A percentile compares a stretch with the other conserved stretches of the same genome.
Conservation (phyloP, 2,113 vertebrate genomes). For the Erythrolamprus reginae region DNA sequence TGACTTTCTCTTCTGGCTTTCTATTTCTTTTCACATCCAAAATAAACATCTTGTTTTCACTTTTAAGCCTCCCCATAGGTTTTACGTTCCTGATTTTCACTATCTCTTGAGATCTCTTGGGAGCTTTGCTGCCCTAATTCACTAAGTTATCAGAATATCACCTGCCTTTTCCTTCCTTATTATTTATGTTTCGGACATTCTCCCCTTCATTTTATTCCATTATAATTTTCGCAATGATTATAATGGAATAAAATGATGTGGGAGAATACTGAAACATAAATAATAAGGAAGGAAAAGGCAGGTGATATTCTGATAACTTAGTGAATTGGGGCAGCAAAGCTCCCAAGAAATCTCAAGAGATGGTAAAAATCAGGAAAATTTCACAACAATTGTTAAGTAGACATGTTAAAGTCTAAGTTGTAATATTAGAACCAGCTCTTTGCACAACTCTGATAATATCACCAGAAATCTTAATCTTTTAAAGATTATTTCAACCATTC, state of each 20-base stretch:
- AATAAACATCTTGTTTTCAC: not conserved
- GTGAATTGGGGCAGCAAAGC: not conserved
- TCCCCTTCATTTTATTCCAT: not conserved
- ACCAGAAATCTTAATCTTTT: conserved; percentile 11
- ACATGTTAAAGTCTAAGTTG: not conserved
- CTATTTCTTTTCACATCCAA: not conserved
- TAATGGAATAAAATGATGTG: not conserved
- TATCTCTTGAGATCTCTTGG: not conserved
- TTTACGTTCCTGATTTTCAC: not conserved
- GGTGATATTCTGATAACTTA: not conserved
- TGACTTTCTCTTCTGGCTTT: not conserved
- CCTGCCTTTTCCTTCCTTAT: not conserved
- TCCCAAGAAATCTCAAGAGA: not conserved
- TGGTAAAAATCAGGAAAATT: not conserved
- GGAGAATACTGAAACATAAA: not conserved
- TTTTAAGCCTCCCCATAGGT: not conserved
- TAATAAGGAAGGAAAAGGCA: not conserved
- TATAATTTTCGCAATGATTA: not conserved
- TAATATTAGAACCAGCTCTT: not conserved
- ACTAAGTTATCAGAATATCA: not conserved
- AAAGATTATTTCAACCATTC: conserved; percentile 8
- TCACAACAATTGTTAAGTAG: too few species aligned
- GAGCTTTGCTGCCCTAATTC: not conserved
- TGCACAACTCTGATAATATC: conserved; percentile 8
- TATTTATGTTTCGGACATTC: not conserved